These are phyloP conservation scores for Standfussiana lucernea DNA, from an alignment of 2,888 invertebrate genomes.

Conservation along the genomic window DNA sequence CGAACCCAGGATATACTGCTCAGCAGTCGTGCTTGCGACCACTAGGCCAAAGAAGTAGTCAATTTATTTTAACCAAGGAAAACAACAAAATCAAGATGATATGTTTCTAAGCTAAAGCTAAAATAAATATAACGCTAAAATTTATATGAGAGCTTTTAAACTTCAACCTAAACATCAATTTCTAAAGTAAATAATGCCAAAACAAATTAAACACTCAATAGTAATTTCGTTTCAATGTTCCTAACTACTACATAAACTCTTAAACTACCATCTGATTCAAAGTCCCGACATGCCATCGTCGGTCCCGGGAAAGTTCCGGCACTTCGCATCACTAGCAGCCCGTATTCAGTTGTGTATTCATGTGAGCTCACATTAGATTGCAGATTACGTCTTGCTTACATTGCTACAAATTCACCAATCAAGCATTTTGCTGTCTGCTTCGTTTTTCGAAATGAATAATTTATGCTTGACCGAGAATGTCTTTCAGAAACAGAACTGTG, in stretches of 20 bases:
- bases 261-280: slow-evolving; percentile 6
- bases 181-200: no score
- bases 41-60: no score
- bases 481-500: background rate
- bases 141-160: background rate
- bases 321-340: slow-evolving; percentile 32
- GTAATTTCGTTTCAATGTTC: background rate
- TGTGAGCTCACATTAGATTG: slow-evolving; percentile 54
- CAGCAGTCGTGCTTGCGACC: no score
- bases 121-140: background rate
- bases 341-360: slow-evolving; percentile 28
- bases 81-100: background rate
- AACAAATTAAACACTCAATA: background rate
- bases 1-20: no score
- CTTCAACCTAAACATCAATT: background rate
- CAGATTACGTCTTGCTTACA: slow-evolving; percentile 47
- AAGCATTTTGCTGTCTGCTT: slow-evolving; percentile 40
- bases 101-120: background rate
- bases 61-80: background rate
- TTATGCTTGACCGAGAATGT: slow-evolving; percentile 1
- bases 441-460: slow-evolving; percentile 35
- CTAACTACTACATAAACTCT: background rate
- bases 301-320: slow-evolving; percentile 6
- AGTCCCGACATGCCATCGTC: background rate
- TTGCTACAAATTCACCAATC: slow-evolving; percentile 30